Conservation (phyloP, 2,113 vertebrate species). For the Paratilapia polleni region DNA sequence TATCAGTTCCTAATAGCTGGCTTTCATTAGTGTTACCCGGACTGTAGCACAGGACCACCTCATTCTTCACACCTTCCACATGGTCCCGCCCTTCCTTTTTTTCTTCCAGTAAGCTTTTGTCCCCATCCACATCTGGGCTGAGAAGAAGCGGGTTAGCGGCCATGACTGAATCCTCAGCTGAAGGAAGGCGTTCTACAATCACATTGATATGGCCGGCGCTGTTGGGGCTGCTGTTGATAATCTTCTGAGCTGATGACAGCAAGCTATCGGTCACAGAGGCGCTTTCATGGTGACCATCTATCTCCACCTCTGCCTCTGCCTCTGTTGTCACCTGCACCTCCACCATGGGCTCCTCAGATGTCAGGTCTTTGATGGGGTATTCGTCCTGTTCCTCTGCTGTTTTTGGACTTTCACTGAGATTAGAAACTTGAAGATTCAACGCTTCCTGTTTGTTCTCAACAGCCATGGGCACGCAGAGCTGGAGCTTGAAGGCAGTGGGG, state of each 20-base stretch:
- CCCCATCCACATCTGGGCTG: constrained; percentile 78
- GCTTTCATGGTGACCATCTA: constrained; percentile 51
- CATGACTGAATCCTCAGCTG: constrained; percentile 85
- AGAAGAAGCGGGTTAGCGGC: constrained; percentile 86
- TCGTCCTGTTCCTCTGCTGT: constrained; percentile 58
- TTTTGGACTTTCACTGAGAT: constrained; percentile 61
- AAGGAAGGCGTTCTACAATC: constrained; percentile 96
- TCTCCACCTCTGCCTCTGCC: constrained; percentile 81
- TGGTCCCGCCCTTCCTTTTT: constrained; percentile 35
- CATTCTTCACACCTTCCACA: constrained; percentile 58
- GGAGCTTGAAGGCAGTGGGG: constrained; percentile 81
- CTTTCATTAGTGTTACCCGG: constrained; percentile 72
- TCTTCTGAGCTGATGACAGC: constrained; percentile 95
- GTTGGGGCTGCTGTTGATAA: constrained; percentile 91
- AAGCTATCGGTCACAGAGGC: constrained; percentile 83
- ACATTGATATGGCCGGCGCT: constrained; percentile 94
- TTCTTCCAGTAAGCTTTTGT: constrained; percentile 69
- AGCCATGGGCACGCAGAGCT: constrained; percentile 83
- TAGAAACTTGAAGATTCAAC: constrained; percentile 27
- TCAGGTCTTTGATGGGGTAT: constrained; percentile 69
- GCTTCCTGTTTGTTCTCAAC: constrained; percentile 42
- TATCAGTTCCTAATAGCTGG: constrained; percentile 45
- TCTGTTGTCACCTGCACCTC: constrained; percentile 84
- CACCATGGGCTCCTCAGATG: constrained; percentile 77
- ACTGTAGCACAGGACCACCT: constrained; percentile 82